These are phyloP conservation scores for Seira ritae DNA, from an alignment of 2,888 invertebrate genomes.

Conservation along the genomic window DNA sequence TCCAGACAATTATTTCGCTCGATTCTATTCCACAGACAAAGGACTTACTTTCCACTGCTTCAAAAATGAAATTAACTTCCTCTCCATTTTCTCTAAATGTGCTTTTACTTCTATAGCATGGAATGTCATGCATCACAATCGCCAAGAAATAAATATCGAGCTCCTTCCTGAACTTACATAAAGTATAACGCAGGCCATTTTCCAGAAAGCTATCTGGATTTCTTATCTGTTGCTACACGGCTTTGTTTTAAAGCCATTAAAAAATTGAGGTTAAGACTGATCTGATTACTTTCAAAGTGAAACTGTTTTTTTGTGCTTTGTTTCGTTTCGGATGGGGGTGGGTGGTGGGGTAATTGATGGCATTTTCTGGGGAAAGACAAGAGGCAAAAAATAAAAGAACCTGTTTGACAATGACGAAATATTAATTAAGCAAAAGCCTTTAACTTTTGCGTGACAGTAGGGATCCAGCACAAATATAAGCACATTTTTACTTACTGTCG, in stretches of 20 bases:
- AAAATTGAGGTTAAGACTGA: neutral
- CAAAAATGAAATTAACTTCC: conserved; percentile 61
- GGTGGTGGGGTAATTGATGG: conserved; percentile 18
- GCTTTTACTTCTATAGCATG: conserved; percentile 8
- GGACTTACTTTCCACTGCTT: neutral
- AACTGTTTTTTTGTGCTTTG: too few relatives aligned
- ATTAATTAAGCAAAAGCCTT: conserved; percentile 56
- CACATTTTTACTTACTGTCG: neutral
- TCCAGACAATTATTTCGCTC: neutral
- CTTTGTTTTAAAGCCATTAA: neutral
- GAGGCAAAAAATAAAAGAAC: too few relatives aligned
- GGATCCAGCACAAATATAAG: conserved; percentile 38
- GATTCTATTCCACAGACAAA: neutral
- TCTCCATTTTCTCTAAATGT: conserved; percentile 29
- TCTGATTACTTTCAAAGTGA: neutral
- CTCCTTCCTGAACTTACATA: too few relatives aligned
- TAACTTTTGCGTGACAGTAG: conserved; percentile 51
- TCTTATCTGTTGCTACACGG: neutral
- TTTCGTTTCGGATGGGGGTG: too few relatives aligned
- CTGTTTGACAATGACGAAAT: conserved; percentile 59
- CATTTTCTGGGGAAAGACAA: neutral
- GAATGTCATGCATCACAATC: too few relatives aligned
- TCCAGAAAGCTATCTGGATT: neutral
- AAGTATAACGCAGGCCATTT: too few relatives aligned
- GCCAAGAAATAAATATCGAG: neutral